Percentiles rank a stretch among this genome's conserved stretches.
Evolutionary conservation across 2,888 invertebrate genomes (phyloP).

Genomic region (Neocrepidodera transversa): DNA sequence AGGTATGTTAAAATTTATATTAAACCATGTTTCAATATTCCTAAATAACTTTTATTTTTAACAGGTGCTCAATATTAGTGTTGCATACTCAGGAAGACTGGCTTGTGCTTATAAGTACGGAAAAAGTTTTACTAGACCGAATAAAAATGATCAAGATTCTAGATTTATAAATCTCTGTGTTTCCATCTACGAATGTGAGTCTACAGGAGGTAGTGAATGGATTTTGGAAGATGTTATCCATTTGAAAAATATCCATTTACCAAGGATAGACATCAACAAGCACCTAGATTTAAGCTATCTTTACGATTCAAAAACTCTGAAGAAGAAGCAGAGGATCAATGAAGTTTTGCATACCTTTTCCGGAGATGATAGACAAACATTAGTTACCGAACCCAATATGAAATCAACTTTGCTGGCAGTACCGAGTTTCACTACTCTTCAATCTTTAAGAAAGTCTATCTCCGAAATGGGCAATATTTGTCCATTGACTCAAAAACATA

Average conservation of each 20-base stretch:
- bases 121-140: constrained; percentile 84
- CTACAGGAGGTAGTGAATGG: constrained; percentile 96
- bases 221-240: constrained; percentile 95
- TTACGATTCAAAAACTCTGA: constrained; percentile 79
- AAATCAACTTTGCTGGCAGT: constrained; percentile 74
- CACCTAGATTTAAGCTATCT: constrained; percentile 84
- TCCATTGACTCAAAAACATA: constrained; percentile 87
- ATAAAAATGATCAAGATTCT: constrained; percentile 77
- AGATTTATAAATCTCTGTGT: constrained; percentile 91
- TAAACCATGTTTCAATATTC: neutral
- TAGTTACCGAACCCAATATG: constrained; percentile 54
- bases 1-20: constrained; percentile 51
- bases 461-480: constrained; percentile 92
- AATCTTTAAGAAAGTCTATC: constrained; percentile 85
- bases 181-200: constrained; percentile 98
- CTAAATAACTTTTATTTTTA: neutral
- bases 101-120: constrained; percentile 97
- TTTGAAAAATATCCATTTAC: constrained; percentile 88
- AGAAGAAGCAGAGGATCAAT: constrained; percentile 82
- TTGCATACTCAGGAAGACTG: constrained; percentile 96
- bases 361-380: constrained; percentile 68
- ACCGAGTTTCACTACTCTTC: constrained; percentile 89
- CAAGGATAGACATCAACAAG: constrained; percentile 78
- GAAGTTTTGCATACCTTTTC: constrained; percentile 83
- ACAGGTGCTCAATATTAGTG: constrained; percentile 85